Percentiles rank a stretch among this genome's conserved stretches.
phyloP scores from a whole-genome alignment of 2,113 vertebrate species.

The Alexandromys fortis region DNA sequence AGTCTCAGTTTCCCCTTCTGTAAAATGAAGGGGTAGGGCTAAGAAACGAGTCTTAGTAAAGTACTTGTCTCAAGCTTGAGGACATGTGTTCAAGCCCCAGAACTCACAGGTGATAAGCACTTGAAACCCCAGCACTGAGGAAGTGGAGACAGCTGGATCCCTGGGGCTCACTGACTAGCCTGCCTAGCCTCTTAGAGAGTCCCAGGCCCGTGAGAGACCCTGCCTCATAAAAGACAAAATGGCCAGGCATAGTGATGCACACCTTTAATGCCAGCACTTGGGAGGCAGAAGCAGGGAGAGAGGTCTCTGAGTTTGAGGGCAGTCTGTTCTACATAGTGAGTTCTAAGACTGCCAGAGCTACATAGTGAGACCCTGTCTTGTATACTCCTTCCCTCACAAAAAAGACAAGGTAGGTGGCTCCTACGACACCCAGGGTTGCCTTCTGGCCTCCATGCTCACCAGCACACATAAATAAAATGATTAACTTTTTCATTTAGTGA shows the following conservation, averaged over 20 bases:
- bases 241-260: not conserved
- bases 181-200: not conserved
- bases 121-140: not conserved
- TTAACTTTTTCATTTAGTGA: not conserved
- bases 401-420: not conserved
- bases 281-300: not conserved
- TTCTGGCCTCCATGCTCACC: not conserved
- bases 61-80: not conserved
- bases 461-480: not conserved
- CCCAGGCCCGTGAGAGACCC: not conserved
- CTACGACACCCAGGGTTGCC: not conserved
- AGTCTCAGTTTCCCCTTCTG: constrained; percentile 13
- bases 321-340: not conserved
- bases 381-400: not conserved
- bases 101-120: not conserved
- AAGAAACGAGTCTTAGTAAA: not conserved
- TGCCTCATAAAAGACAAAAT: not conserved
- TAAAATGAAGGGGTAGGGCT: constrained; percentile 7
- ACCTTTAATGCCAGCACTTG: not conserved
- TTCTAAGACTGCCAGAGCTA: not conserved
- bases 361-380: not conserved
- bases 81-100: not conserved
- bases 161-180: not conserved
- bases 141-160: not conserved
- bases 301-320: not conserved